Evolutionary conservation across 2,888 invertebrate genomes (phyloP).

Genomic region (Xanthostigma xanthostigma): DNA sequence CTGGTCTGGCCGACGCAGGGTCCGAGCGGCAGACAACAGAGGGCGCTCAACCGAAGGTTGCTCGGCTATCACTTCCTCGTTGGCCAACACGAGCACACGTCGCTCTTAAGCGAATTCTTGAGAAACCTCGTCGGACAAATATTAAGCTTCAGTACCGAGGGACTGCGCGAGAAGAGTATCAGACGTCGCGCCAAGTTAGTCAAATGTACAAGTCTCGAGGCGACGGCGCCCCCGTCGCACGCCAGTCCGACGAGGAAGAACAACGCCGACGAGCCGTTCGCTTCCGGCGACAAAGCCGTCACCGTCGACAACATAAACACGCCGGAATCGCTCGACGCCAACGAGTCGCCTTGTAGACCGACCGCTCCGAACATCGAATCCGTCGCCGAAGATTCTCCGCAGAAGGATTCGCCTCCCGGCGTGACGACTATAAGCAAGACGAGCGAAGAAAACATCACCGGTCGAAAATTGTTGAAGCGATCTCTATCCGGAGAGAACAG

Average conservation of each 20-base stretch:
- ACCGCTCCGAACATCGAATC: no score
- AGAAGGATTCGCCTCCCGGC: no score
- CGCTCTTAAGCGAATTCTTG: constrained; percentile 75
- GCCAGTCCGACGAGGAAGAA: constrained; percentile 31
- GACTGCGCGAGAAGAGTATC: constrained; percentile 29
- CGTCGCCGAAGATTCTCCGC: no score
- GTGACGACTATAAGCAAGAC: neutral
- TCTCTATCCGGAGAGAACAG: constrained; percentile 6
- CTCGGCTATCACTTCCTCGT: constrained; percentile 80
- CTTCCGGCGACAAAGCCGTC: constrained; percentile 6
- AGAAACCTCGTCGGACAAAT: constrained; percentile 74
- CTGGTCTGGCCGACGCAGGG: constrained; percentile 55
- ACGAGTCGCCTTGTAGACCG: no score
- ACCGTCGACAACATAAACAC: no score
- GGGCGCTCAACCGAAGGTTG: constrained; percentile 59
- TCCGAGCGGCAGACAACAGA: constrained; percentile 50
- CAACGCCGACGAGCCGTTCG: constrained; percentile 1
- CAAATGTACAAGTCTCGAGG: constrained; percentile 27
- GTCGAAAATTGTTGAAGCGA: constrained; percentile 4
- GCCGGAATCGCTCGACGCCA: no score
- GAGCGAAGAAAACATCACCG: constrained; percentile 3
- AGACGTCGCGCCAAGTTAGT: constrained; percentile 14
- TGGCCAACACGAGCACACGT: constrained; percentile 70
- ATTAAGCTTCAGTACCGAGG: constrained; percentile 47
- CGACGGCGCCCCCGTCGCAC: constrained; percentile 36